Conservation (phyloP, 2,797 vertebrate genomes). For the Lacerta agilis region DNA sequence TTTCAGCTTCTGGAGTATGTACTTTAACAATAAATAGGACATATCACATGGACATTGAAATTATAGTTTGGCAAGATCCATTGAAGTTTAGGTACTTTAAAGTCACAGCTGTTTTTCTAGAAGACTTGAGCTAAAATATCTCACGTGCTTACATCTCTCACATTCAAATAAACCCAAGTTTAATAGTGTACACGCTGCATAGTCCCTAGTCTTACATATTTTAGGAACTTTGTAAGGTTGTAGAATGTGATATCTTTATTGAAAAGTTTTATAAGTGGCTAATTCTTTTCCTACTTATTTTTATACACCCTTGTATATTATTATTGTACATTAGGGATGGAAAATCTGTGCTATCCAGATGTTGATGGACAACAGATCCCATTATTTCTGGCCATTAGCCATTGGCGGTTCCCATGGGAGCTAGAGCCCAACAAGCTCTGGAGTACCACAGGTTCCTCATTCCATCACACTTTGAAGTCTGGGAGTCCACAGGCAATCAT, state of each 20-base stretch:
- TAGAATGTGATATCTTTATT: background rate
- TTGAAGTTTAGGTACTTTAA: background rate
- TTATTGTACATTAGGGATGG: too few species aligned
- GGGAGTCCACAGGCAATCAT: too few species aligned
- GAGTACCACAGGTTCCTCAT: too few species aligned
- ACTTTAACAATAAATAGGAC: conserved; percentile 56
- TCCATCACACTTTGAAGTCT: too few species aligned
- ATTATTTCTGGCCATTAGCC: too few species aligned
- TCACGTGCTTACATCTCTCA: background rate
- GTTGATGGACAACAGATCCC: too few species aligned
- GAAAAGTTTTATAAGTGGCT: too few species aligned
- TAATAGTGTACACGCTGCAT: background rate
- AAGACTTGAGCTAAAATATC: background rate
- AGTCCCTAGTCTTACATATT: background rate
- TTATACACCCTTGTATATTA: too few species aligned
- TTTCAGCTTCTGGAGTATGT: conserved; percentile 60
- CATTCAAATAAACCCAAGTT: background rate
- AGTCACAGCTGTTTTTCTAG: background rate
- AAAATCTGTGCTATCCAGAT: too few species aligned
- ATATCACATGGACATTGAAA: background rate
- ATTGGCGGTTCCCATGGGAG: too few species aligned
- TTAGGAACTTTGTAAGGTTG: background rate
- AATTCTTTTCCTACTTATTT: too few species aligned
- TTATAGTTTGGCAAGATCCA: background rate
- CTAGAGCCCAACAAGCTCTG: too few species aligned